Conservation (phyloP, 2,113 vertebrate genomes). For the Misgurnus mizolepis region DNA sequence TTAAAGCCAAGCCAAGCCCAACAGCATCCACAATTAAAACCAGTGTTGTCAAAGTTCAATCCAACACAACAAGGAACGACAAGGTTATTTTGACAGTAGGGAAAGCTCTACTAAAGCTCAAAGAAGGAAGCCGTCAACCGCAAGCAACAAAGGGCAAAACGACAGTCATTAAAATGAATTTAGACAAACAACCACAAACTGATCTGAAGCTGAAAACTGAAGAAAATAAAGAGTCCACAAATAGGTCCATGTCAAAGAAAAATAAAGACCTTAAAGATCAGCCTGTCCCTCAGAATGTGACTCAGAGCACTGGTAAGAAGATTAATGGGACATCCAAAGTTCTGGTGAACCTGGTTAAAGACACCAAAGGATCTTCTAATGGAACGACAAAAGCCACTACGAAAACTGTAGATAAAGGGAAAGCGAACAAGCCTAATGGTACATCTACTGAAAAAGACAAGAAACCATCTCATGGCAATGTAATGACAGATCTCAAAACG, state of each 20-base stretch:
- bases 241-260: constrained; percentile 52
- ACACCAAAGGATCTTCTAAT: constrained; percentile 43
- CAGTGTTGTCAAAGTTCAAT: constrained; percentile 30
- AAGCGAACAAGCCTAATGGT: constrained; percentile 51
- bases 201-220: constrained; percentile 44
- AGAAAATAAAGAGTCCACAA: constrained; percentile 48
- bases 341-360: constrained; percentile 50
- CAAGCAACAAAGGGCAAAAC: constrained; percentile 63
- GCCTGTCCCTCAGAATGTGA: constrained; percentile 61
- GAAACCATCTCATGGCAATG: neutral
- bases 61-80: constrained; percentile 36
- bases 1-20: constrained; percentile 48
- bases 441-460: constrained; percentile 55
- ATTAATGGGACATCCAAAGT: constrained; percentile 57
- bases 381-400: neutral
- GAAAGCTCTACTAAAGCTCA: constrained; percentile 58
- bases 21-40: constrained; percentile 51
- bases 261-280: constrained; percentile 65
- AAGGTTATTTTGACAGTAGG: constrained; percentile 51
- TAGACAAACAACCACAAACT: constrained; percentile 42
- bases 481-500: neutral
- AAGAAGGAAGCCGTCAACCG: constrained; percentile 53
- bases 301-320: constrained; percentile 55
- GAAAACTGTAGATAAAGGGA: constrained; percentile 53
- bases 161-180: constrained; percentile 50